Evolutionary conservation across 2,797 vertebrate genomes (phyloP).

Genomic region (Anisognathus igniventris): DNA sequence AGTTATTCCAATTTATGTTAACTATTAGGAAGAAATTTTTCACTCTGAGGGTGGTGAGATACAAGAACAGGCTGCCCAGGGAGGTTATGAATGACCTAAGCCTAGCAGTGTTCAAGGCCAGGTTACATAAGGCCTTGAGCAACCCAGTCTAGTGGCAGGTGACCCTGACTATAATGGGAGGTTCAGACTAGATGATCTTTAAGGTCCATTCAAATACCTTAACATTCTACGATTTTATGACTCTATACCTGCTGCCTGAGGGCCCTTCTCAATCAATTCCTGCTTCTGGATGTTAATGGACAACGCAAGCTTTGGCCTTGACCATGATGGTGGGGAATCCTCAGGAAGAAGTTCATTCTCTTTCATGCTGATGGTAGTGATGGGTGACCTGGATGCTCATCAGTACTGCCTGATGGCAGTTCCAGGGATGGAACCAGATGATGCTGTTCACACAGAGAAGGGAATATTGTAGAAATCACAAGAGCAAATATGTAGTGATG

Average conservation of each 20-base stretch:
- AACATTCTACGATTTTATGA: not conserved
- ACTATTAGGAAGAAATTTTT: not conserved
- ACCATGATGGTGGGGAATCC: not conserved
- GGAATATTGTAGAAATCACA: not conserved
- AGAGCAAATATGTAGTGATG: not conserved
- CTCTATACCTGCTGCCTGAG: not conserved
- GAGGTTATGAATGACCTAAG: not conserved
- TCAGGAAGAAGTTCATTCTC: not conserved
- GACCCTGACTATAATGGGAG: no score
- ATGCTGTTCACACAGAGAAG: not conserved
- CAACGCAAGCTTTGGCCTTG: not conserved
- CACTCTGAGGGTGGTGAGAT: not conserved
- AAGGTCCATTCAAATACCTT: not conserved
- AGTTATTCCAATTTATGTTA: not conserved
- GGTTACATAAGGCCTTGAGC: not conserved
- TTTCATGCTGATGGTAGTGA: not conserved
- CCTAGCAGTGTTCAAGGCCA: not conserved
- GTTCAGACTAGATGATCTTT: not conserved
- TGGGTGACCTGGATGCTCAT: not conserved
- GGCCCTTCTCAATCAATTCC: not conserved
- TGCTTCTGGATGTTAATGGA: not conserved
- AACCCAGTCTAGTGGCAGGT: not conserved
- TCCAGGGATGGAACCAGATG: not conserved
- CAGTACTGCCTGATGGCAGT: fast-evolving
- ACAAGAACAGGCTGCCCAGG: not conserved